Conservation (phyloP, 2,113 vertebrate genomes). For the Natator depressus region DNA sequence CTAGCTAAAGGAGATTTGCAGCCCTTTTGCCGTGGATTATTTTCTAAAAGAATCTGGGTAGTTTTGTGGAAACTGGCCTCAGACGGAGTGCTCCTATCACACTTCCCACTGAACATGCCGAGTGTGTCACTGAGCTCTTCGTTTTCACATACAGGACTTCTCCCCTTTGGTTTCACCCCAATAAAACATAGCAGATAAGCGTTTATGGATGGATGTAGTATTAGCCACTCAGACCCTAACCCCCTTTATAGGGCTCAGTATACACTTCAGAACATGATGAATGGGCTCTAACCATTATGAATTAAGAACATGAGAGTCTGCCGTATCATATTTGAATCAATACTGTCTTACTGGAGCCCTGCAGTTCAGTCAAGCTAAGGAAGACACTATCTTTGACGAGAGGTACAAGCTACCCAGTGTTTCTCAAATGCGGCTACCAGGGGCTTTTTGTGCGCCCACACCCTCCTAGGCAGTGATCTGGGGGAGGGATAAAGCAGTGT, state of each 20-base stretch:
- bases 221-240: background rate
- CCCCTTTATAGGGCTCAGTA: accelerated
- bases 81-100: background rate
- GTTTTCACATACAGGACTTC: background rate
- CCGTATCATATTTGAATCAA: accelerated
- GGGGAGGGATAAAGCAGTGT: no score
- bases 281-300: background rate
- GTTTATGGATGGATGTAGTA: background rate
- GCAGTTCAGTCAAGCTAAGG: background rate
- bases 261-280: accelerated
- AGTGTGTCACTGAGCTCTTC: background rate
- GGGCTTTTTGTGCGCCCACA: no score
- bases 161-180: background rate
- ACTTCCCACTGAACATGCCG: background rate
- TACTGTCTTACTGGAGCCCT: accelerated
- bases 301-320: background rate
- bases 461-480: no score
- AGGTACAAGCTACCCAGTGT: background rate
- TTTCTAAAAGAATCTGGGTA: background rate
- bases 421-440: no score
- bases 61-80: background rate
- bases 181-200: background rate
- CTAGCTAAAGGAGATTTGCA: background rate
- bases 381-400: accelerated
- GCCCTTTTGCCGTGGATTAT: background rate